Evolutionary conservation across 2,113 vertebrate species (phyloP).

Genomic region (Cyphomyrus discorhynchus): DNA sequence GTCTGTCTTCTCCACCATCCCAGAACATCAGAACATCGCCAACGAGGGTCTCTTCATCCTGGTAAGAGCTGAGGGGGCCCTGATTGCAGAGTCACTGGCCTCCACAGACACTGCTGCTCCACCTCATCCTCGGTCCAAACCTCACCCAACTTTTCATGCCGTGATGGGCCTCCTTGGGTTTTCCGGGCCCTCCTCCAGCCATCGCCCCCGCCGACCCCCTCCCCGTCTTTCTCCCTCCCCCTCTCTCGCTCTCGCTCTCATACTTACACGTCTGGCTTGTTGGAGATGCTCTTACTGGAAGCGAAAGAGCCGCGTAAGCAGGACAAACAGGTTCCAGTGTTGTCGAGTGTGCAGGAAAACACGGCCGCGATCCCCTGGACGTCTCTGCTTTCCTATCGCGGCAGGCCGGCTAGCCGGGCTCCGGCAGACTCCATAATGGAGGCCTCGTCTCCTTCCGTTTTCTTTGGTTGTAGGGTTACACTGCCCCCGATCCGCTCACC

Average conservation of each 20-base stretch:
- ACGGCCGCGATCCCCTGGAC: slow-evolving; percentile 51
- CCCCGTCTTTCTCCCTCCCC: neutral
- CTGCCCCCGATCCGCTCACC: neutral
- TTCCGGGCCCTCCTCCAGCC: neutral
- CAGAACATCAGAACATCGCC: slow-evolving; percentile 80
- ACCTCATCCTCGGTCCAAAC: neutral
- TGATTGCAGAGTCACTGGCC: neutral
- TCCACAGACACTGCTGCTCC: neutral
- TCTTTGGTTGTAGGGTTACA: neutral
- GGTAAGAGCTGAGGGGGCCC: slow-evolving; percentile 58
- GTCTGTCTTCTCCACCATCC: slow-evolving; percentile 97
- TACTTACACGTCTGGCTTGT: slow-evolving; percentile 36
- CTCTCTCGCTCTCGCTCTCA: neutral
- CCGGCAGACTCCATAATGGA: slow-evolving; percentile 49
- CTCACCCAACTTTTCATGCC: neutral
- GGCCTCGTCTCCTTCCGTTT: slow-evolving; percentile 29
- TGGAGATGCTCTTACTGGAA: slow-evolving; percentile 13
- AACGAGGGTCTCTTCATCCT: slow-evolving; percentile 94
- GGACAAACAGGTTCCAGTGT: slow-evolving; percentile 53
- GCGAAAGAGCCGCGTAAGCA: slow-evolving; percentile 54
- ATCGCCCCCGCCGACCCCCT: neutral
- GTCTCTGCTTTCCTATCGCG: slow-evolving; percentile 52
- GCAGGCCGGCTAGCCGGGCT: slow-evolving; percentile 35
- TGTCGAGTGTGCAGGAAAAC: slow-evolving; percentile 59
- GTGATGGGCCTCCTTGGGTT: neutral